phyloP scores from a whole-genome alignment of 2,113 vertebrate species.

The Pipra filicauda region DNA sequence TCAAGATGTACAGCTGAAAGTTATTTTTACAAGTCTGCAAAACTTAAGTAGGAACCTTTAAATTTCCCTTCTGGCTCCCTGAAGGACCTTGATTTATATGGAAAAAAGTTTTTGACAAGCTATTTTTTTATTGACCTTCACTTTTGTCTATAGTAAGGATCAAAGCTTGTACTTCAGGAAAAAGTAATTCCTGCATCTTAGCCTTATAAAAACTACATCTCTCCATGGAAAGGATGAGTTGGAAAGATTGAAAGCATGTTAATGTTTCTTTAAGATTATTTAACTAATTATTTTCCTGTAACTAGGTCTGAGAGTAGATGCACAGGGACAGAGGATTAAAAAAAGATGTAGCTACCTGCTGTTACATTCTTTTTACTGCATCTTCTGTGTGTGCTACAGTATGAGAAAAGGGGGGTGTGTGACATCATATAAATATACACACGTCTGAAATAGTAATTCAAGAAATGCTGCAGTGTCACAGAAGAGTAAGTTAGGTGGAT shows the following conservation, averaged over 20 bases:
- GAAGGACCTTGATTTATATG: neutral
- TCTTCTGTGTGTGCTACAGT: neutral
- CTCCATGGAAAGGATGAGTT: neutral
- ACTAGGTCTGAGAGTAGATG: neutral
- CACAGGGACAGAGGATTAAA: neutral
- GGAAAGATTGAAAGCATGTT: neutral
- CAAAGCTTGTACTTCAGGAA: neutral
- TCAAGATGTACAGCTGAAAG: fast-evolving
- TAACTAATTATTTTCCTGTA: neutral
- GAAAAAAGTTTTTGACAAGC: neutral
- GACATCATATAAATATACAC: neutral
- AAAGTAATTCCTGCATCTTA: neutral
- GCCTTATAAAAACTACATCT: neutral
- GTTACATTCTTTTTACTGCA: neutral
- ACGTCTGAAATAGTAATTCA: neutral
- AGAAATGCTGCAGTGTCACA: neutral
- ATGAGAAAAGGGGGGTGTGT: neutral
- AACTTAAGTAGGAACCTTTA: neutral
- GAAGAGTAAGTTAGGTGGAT: conserved; percentile 24
- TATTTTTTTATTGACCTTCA: neutral
- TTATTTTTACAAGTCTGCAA: neutral
- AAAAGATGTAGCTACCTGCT: neutral
- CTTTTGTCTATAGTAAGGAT: neutral
- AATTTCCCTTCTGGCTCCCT: neutral
- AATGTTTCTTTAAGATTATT: neutral